Base-by-base conservation (phyloP, 1,140 invertebrate genomes). In the Sminthurinus signatus region DNA sequence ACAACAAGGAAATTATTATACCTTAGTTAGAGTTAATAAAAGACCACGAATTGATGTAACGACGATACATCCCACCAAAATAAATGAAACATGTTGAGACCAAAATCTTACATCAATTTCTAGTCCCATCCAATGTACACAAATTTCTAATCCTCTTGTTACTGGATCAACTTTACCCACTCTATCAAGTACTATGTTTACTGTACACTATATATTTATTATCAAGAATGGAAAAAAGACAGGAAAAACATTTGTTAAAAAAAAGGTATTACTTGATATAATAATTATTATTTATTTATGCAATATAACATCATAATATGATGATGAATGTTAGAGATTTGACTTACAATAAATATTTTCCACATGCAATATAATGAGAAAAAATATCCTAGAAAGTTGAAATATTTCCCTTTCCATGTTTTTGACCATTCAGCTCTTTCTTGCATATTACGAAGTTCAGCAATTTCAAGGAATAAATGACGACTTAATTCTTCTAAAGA, bases 131-230 rank as follows among this genome's bases (percentile, higher is more conserved):
- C 95, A 98, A 74, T 96, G 89, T 0, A 99, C 93, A 8, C 91
- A 90, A 56, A 99, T 96, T 81, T 98, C 94, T 55, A 99, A 88
- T 0, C 93, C 93, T 74, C 90, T 82, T 0, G 97, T 99, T 0
- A 99, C 94, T 0, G 96, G 96, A 79, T 99, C 97, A 72, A 97
- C 95, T 76, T 95, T 95, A 0, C 96, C 96, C 1, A 99, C 96
- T 63, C 97, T 84, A 77, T 99, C 94, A 79, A 99, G 97, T 12
- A 99, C 90, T 72, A 99, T 99, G 80, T 99, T 99, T 68, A 98
- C 88, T 52, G 91, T 93, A 60, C 88, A 95, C 91, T 90, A 78
- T 69, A 85, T 83, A 61, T 69, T n/a, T n/a, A n/a, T n/a, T n/a
- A n/a, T n/a, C n/a, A n/a, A n/a, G n/a, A n/a, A n/a, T n/a, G n/a